Conservation (phyloP, 2,797 vertebrate genomes). For the Semaprochilodus insignis region DNA sequence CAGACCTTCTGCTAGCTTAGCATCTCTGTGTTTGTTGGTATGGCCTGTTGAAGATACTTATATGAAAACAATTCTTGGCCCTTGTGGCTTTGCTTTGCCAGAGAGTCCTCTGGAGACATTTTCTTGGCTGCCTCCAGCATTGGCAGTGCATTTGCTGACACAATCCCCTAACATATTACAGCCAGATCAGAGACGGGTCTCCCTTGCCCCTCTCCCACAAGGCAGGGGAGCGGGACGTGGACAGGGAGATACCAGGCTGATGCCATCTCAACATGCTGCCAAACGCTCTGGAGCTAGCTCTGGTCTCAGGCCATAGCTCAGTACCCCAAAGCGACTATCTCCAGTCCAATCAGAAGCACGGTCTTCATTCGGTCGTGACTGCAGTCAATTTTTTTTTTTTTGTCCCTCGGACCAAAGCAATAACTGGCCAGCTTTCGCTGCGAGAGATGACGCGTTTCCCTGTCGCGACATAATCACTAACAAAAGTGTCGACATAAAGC, state of each 20-base stretch:
- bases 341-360: background rate
- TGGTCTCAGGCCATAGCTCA: slow-evolving; percentile 5
- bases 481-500: slow-evolving; percentile 60
- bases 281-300: slow-evolving; percentile 15
- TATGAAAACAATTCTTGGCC: slow-evolving; percentile 33
- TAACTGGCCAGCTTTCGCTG: slow-evolving; percentile 21
- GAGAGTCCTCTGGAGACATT: slow-evolving; percentile 42
- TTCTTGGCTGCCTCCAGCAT: slow-evolving; percentile 42
- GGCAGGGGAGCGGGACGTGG: slow-evolving; percentile 22
- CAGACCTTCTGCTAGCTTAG: background rate
- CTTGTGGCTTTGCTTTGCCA: slow-evolving; percentile 21
- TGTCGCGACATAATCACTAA: slow-evolving; percentile 58
- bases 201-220: slow-evolving; percentile 25
- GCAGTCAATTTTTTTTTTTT: slow-evolving; percentile 11
- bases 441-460: slow-evolving; percentile 45
- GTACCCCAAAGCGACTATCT: background rate
- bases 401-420: slow-evolving; percentile 33
- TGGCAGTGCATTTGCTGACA: slow-evolving; percentile 47
- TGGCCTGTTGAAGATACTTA: slow-evolving; percentile 4
- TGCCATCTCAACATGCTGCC: slow-evolving; percentile 40
- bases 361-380: slow-evolving; percentile 6
- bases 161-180: slow-evolving; percentile 49
- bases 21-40: slow-evolving; percentile 18
- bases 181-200: slow-evolving; percentile 44
- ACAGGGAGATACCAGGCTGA: slow-evolving; percentile 25